Conservation (phyloP, 2,113 vertebrate genomes). For the Haplotaxodon microlepis region DNA sequence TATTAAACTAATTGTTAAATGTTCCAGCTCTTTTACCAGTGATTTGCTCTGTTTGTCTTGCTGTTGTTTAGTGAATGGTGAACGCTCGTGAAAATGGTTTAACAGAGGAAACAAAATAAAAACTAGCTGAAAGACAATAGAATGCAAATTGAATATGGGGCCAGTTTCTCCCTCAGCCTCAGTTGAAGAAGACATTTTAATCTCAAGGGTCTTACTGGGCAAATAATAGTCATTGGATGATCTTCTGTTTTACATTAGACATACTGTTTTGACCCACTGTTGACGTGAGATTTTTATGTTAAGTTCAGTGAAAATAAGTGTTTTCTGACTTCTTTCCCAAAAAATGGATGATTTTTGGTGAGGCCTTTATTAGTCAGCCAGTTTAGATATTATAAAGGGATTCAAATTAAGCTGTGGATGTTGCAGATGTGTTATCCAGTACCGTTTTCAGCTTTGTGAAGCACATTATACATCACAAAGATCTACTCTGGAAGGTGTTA, state of each 20-base stretch:
- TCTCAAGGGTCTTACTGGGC: not conserved
- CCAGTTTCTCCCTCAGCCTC: fast-evolving
- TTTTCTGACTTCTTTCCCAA: not conserved
- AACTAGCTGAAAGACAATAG: not conserved
- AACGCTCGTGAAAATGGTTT: not conserved
- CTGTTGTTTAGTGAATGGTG: not conserved
- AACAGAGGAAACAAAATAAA: not conserved
- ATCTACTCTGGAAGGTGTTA: not conserved
- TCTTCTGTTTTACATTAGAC: not conserved
- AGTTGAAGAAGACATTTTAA: not conserved
- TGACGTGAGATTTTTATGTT: not conserved
- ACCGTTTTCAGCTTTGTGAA: not conserved
- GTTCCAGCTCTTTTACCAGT: not conserved
- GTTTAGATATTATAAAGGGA: not conserved
- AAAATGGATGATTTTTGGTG: not conserved
- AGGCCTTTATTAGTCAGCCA: not conserved
- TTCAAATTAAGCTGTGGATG: not conserved
- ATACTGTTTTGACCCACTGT: not conserved
- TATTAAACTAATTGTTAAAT: not conserved
- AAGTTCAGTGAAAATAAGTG: not conserved
- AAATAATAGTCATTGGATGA: not conserved
- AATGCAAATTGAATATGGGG: not conserved
- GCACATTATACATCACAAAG: not conserved
- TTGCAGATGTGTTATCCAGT: not conserved
- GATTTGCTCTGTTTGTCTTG: not conserved